phyloP scores from a whole-genome alignment of 2,888 invertebrate species.

The Diaperis boleti region DNA sequence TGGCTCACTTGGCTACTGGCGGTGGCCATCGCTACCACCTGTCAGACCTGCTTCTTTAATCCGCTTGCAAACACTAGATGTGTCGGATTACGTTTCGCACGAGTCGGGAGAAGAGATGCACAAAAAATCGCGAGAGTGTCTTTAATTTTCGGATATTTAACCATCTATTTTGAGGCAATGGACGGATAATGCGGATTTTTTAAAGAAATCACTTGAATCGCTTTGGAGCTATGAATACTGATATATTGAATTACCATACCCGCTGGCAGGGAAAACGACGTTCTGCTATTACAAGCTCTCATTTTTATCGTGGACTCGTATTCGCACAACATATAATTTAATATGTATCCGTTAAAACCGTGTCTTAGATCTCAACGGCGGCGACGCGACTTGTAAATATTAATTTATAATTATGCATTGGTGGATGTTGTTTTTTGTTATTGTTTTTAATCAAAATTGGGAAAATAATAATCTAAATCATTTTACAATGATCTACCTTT shows the following conservation, averaged over 20 bases:
- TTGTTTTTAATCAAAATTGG: no score
- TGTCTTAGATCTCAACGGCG: no score
- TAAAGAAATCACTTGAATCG: constrained; percentile 40
- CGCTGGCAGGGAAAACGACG: constrained; percentile 45
- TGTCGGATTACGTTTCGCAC: constrained; percentile 28
- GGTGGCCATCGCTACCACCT: constrained; percentile 44
- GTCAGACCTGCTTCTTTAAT: constrained; percentile 40
- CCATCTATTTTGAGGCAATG: neutral
- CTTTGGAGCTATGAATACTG: constrained; percentile 54
- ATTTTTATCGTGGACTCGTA: constrained; percentile 16
- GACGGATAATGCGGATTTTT: constrained; percentile 20
- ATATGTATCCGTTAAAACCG: no score
- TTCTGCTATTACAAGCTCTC: constrained; percentile 31
- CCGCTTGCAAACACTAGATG: constrained; percentile 31
- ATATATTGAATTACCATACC: constrained; percentile 50
- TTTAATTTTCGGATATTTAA: constrained; percentile 3
- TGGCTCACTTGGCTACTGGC: constrained; percentile 43
- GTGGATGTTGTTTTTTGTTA: no score
- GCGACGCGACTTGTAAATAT: no score
- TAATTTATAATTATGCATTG: no score
- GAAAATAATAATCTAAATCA: no score
- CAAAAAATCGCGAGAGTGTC: neutral
- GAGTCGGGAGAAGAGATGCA: neutral
- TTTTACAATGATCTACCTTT: no score
- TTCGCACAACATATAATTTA: constrained; percentile 15